Evolutionary conservation across 2,113 vertebrate species (phyloP), one percentile per base, ranked within the genome.

Genomic region (Nothocercus julius): DNA sequence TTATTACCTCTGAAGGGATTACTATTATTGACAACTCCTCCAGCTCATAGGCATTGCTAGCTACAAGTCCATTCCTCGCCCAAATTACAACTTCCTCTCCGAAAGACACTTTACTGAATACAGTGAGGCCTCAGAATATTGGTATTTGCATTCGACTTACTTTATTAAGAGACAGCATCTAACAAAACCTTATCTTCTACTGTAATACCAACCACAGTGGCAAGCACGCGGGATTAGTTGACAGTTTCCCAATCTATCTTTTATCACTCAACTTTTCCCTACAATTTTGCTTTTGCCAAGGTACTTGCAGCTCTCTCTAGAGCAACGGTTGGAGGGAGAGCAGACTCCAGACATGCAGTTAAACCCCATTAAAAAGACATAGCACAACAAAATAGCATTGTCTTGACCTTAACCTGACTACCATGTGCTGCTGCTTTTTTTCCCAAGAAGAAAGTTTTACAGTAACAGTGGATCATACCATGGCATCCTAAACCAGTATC

Each of bases 291-390:
- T 72, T 87, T 44, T 85, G 4, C 3, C 73, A 62, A 40, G 42
- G 66, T 32, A 72, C 27, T 68, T 32, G 5, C 12, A 78, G 61
- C 15, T 8, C 8, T 36, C 45, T 15, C 47, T 47, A 7, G 19
- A 72, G 28, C 25, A 86, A 54, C n/a, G 54, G 4, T 2, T 64
- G 34, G 20, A 27, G 34, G 44, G 36, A 89, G n/a, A 32, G 10
- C 11, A 34, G 74, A 22, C 15, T 27, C 42, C 62, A 32, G 7
- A 40, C 21, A 64, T 38, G 49, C 90, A 24, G 87, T 30, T 24
- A 82, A 40, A 96, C 25, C 44, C 49, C 75, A 85, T 62, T 10
- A 80, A 10, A 82, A 95, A 89, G 5, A 10, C 38, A 54, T 54
- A 51, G 85, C 12, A 82, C 45, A 63, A 73, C 45, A 72, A 69